Evolutionary conservation across 1,140 invertebrate genomes (phyloP), one percentile per base, ranked within the genome.

Genomic region (Drosophila ananassae): DNA sequence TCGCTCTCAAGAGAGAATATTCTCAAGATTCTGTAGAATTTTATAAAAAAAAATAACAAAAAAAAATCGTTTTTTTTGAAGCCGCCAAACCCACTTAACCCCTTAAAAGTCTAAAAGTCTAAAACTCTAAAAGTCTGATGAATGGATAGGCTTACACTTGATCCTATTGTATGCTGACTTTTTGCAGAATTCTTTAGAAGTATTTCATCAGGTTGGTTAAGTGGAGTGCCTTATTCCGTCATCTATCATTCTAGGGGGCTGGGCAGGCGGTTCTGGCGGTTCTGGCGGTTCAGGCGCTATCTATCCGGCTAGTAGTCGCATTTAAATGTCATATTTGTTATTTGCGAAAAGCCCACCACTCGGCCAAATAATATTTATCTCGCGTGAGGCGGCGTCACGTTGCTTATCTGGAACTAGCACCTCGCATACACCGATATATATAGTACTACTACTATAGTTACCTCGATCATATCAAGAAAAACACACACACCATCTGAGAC

Each of bases 361-460:
- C 47, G 56, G 30, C 50, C 44, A 54, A 46, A 22, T 44, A 41
- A 47, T 72, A 56, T 79, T 79, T 84, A 84, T 83, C 80, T 83
- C 76, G 80, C 80, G 80, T 84, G 80, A 83, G 76, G 46, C 80
- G 76, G 71, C 76, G 76, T 84, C 80, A 84, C 80, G 67, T 73
- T 84, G 80, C 72, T 84, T 84, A 84, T 84, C 80, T 73, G 72
- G 32, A 79, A 84, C 76, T 75, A 56, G 57, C 58, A 74, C 72
- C 66, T 63, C 52, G 28, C 51, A 51, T 52, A 63, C 67, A 63
- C 47, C 51, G 58, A 69, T 62, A 28, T 28, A 28, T 28, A 28
- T 28, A 6, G 25, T 28, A 28, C 25, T 22, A 60, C 12, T 30
- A 28, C 44, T 25, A 13, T 21, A 22, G 21, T 8, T 47, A 10